Evolutionary conservation across 92 coral and sea anemone genomes (phyloP), one percentile per base, ranked within the genome.

Genomic region (Zoanthus sociatus): DNA sequence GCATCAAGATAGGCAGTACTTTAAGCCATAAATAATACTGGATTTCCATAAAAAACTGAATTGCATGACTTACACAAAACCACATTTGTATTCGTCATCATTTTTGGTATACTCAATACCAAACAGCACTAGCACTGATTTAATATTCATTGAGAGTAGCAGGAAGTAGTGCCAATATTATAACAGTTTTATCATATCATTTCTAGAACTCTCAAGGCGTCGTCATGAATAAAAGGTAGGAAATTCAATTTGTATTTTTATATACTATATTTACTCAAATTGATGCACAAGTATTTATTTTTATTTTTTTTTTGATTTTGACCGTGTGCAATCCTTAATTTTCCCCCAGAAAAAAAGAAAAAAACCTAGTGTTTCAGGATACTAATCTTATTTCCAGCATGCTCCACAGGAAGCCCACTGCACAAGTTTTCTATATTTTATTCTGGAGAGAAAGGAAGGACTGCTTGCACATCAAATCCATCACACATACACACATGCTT

Each of bases 381-480:
- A 64, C 71, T 64, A 64, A 21, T 64, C 71, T 64, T 64, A 64
- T 64, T 64, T 64, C 71, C 71, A 64, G 71, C 71, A 64, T 64
- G 71, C 71, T 64, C 71, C 71, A 17, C 71, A 64, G 71, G 71
- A 64, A 64, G 71, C 71, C 71, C 71, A 64, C 71, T 64, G 71
- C 71, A 64, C 71, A 64, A 64, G 71, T 64, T 64, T 64, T 64
- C 71, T 64, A 64, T 64, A 64, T 64, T 64, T 64, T 64, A 64
- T 64, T 64, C 71, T 64, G 71, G 71, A 64, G 71, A 64, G 71
- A 64, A 64, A 64, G 71, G 71, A 64, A 64, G 71, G 71, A 64
- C 71, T 64, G 71, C 71, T 64, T 64, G 71, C 71, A 64, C 71
- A 64, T 64, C 71, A 64, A 64, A 64, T 64, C 71, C 20, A 64